Evolutionary conservation across 2,888 invertebrate genomes (phyloP).

Genomic region (Xanthorhoe spadicearia): DNA sequence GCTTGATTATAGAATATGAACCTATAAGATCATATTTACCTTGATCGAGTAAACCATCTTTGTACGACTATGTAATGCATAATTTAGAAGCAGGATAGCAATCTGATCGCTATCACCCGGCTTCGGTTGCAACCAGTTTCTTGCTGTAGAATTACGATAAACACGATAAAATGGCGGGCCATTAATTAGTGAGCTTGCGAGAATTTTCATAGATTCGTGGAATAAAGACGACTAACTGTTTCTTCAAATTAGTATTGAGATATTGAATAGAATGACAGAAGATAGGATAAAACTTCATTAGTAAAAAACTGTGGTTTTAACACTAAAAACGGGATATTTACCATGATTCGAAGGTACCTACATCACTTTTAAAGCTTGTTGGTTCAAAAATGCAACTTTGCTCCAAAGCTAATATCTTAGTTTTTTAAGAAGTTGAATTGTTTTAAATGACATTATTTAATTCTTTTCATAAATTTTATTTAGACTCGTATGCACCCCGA

Average conservation of each 20-base stretch:
- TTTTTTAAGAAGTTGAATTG: not conserved
- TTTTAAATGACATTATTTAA: not conserved
- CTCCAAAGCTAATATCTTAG: too few species aligned
- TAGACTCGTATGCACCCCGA: not conserved
- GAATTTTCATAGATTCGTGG: not conserved
- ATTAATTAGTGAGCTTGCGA: constrained; percentile 15
- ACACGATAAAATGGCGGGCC: constrained; percentile 19
- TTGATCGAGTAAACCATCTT: constrained; percentile 24
- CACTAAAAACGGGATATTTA: too few species aligned
- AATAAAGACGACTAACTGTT: not conserved
- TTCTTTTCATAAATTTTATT: not conserved
- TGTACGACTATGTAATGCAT: constrained; percentile 35
- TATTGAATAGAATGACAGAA: too few species aligned
- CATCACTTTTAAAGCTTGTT: too few species aligned
- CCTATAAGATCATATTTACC: constrained; percentile 21
- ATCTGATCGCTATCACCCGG: constrained; percentile 50
- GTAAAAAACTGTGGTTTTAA: too few species aligned
- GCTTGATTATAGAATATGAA: too few species aligned
- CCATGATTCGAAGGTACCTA: too few species aligned
- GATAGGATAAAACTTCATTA: too few species aligned
- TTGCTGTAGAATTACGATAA: constrained; percentile 25
- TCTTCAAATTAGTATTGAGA: not conserved
- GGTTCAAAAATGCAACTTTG: too few species aligned
- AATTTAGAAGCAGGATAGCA: constrained; percentile 42
- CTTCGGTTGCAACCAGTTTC: constrained; percentile 54